Evolutionary conservation across 2,113 vertebrate genomes (phyloP), one percentile per base, ranked within the genome.

Genomic region (Apodemus sylvaticus): DNA sequence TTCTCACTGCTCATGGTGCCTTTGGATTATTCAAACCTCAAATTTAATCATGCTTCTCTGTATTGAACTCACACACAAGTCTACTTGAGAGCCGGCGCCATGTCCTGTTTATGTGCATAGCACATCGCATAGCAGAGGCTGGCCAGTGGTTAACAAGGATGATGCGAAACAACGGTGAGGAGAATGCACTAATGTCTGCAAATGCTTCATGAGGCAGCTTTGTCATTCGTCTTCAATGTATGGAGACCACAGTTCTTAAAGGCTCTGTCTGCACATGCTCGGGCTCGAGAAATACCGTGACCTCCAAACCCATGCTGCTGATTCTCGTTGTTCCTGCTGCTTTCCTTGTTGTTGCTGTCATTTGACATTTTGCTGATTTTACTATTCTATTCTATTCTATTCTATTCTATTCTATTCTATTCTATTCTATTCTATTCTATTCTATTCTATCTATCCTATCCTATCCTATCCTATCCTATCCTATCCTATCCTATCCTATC

Each of bases 71-170:
- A 5, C 16, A n/a, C 31, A 16, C 39, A 45, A 81, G 13, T 39
- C 55, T 60, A 64, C n/a, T 45, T 60, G 77, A 93, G 34, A 39
- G 70, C 24, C 60, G 86, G 42, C 10, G 24, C n/a, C 74, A 0
- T 45, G 19, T 60, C 64, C 81, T 76, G 55, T 24, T 88, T 88
- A 66, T 29, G 39, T 91, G 96, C 93, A n/a, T 53, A 73, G 77
- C 39, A 19, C 64, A 55, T 34, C 62, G 71, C 36, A 39, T 7
- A 58, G 17, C 31, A 70, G 4, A 26, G 51, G 42, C 36, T 78
- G 77, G 58, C 10, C 31, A 90, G 94, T 0, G 34, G 39, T 55
- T 64, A 62, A 93, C n/a, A 68, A 81, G 39, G 34, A 83, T 79
- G 22, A 86, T 74, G 62, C 34, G 39, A 91, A 3, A 12, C 22